These are phyloP conservation scores for Pontoporia blainvillei DNA, from an alignment of 2,113 vertebrate genomes.

Conservation along the genomic window DNA sequence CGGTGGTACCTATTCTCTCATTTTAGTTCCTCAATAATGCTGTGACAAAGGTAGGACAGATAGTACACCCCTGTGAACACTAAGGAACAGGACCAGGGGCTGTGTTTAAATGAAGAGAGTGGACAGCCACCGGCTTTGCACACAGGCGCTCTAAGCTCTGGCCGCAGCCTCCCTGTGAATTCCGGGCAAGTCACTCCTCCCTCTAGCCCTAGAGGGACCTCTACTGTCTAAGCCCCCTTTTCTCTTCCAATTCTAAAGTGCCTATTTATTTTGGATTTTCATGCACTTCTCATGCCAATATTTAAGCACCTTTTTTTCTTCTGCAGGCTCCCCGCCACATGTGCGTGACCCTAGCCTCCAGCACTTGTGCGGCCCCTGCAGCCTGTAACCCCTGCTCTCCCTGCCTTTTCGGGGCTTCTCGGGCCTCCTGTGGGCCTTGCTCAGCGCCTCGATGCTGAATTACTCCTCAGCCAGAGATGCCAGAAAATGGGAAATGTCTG, in stretches of 20 bases:
- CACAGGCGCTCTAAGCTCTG: not conserved
- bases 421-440: not conserved
- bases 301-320: not conserved
- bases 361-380: not conserved
- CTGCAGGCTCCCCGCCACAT: conserved; percentile 26
- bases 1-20: not conserved
- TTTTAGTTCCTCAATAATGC: not conserved
- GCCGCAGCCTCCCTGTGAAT: not conserved
- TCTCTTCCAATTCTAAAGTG: not conserved
- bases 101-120: not conserved
- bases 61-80: too few relatives aligned
- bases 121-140: not conserved
- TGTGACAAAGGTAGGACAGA: not conserved
- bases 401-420: not conserved
- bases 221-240: not conserved
- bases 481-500: not conserved
- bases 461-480: not conserved
- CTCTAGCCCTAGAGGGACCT: not conserved
- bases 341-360: not conserved
- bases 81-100: not conserved
- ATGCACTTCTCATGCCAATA: not conserved
- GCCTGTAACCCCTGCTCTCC: not conserved
- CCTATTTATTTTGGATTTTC: not conserved
- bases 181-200: not conserved
- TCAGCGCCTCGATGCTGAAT: not conserved